Evolutionary conservation across 2,888 invertebrate genomes (phyloP).

Genomic region (Thumatha senex): DNA sequence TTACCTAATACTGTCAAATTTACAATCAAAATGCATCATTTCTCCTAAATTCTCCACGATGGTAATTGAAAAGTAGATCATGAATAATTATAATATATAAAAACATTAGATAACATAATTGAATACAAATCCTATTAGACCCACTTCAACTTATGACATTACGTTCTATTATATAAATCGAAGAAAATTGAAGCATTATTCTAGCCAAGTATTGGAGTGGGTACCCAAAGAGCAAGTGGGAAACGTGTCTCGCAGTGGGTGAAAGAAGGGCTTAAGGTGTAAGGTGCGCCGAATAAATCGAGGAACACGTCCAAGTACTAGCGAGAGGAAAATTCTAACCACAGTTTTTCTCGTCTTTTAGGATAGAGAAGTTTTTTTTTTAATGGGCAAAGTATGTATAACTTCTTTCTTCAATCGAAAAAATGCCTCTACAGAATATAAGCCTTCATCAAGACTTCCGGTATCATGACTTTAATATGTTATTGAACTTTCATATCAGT

Average conservation of each 20-base stretch:
- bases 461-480: too few species aligned
- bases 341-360: background rate
- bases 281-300: constrained; percentile 36
- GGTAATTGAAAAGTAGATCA: too few species aligned
- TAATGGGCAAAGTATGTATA: background rate
- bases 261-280: constrained; percentile 32
- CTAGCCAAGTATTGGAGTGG: constrained; percentile 11
- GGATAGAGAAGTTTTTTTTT: background rate
- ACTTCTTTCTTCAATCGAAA: background rate
- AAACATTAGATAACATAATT: constrained; percentile 11
- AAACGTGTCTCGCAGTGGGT: constrained; percentile 25
- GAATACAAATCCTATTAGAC: background rate
- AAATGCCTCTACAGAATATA: background rate
- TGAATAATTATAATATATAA: too few species aligned
- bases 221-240: background rate
- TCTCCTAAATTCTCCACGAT: too few species aligned
- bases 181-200: constrained; percentile 34
- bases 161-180: constrained; percentile 11
- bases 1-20: too few species aligned
- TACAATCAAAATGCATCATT: too few species aligned
- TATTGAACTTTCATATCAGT: too few species aligned
- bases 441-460: background rate
- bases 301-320: constrained; percentile 33
- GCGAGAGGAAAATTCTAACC: constrained; percentile 11
- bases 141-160: too few species aligned